Evolutionary conservation across 1,140 invertebrate genomes (phyloP).

Genomic region (Cydia strobilella): DNA sequence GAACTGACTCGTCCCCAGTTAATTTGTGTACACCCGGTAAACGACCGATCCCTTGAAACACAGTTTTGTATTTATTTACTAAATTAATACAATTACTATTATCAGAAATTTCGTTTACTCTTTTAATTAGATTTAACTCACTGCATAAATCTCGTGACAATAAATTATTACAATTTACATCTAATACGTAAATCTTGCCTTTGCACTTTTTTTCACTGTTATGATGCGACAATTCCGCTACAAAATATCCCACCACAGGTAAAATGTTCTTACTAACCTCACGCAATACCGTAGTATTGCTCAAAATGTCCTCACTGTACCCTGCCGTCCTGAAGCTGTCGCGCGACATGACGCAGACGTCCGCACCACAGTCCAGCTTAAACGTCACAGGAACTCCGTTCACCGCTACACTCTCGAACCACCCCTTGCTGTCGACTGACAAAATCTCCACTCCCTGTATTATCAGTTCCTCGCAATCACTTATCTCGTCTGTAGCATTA

Average conservation of each 20-base stretch:
- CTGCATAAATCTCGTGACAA: conserved; percentile 17
- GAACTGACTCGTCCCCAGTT: conserved; percentile 13
- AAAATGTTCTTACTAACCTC: conserved; percentile 5
- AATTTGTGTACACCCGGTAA: conserved; percentile 20
- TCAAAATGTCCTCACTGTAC: not conserved
- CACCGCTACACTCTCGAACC: not conserved
- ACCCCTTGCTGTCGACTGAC: not conserved
- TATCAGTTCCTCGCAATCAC: not conserved
- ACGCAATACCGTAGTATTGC: not conserved
- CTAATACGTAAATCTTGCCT: conserved; percentile 26
- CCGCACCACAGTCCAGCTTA: conserved; percentile 2
- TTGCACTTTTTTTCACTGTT: not conserved
- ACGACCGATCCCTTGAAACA: conserved; percentile 32
- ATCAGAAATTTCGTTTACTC: not conserved
- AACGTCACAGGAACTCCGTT: not conserved
- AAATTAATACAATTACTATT: not conserved
- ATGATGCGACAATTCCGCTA: not conserved
- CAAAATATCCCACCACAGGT: not conserved
- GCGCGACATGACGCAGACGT: not conserved
- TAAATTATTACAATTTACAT: conserved; percentile 25
- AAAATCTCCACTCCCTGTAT: not conserved
- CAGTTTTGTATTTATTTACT: not conserved
- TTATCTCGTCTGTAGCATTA: not conserved
- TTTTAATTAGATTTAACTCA: conserved; percentile 7
- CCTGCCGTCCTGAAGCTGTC: not conserved